A percentile compares a stretch with the other conserved stretches of the same genome.
Evolutionary conservation across 2,797 vertebrate species (phyloP).

Genomic region (Pseudocheirus occidentalis): DNA sequence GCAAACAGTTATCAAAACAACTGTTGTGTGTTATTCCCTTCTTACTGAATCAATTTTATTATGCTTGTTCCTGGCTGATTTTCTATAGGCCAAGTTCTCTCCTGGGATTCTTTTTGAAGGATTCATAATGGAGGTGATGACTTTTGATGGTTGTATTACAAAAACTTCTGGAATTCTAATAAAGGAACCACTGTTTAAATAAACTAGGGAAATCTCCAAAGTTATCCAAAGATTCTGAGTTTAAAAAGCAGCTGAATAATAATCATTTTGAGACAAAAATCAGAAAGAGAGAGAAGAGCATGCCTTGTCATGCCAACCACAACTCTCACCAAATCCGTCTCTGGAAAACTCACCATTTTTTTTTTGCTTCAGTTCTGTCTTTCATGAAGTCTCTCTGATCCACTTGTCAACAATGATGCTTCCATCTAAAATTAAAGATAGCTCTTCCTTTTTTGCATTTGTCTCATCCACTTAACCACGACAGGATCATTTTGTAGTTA

Average conservation of each 20-base stretch:
- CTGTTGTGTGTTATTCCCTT: slow-evolving; percentile 50
- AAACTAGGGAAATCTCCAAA: slow-evolving; percentile 57
- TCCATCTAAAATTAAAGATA: background rate
- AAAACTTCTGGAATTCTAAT: slow-evolving; percentile 64
- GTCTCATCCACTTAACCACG: background rate
- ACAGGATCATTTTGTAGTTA: background rate
- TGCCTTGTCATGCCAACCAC: background rate
- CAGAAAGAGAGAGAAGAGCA: slow-evolving; percentile 31
- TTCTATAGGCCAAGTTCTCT: slow-evolving; percentile 66
- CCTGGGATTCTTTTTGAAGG: slow-evolving; percentile 66
- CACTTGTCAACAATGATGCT: background rate
- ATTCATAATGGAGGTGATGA: slow-evolving; percentile 67
- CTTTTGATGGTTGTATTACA: slow-evolving; percentile 63
- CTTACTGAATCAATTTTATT: slow-evolving; percentile 73
- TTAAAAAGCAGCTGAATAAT: slow-evolving; percentile 61
- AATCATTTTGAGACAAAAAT: slow-evolving; percentile 64
- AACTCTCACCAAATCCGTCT: background rate
- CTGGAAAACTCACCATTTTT: background rate
- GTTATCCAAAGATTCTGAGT: slow-evolving; percentile 60
- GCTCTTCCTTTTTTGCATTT: background rate
- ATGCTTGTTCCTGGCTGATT: slow-evolving; percentile 64
- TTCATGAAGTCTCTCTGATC: no score
- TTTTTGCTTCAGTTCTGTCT: no score
- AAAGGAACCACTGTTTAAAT: slow-evolving; percentile 51
- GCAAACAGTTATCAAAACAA: slow-evolving; percentile 67